phyloP scores from a whole-genome alignment of 2,888 invertebrate species.

The Andrena fulva region DNA sequence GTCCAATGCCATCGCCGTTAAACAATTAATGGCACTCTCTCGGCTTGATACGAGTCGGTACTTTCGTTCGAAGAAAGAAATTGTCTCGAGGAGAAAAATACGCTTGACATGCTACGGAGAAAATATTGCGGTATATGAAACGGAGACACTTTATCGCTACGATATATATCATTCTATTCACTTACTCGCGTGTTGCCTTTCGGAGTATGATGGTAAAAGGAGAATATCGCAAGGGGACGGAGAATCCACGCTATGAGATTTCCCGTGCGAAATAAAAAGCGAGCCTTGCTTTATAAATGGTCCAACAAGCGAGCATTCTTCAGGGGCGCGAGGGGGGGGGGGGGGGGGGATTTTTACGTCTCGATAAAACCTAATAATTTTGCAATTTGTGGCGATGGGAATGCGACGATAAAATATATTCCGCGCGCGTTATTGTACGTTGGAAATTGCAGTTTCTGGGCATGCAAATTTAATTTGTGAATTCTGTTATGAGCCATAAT shows the following conservation, averaged over 20 bases:
- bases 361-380: background rate
- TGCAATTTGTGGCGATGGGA: background rate
- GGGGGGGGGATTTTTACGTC: background rate
- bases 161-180: constrained; percentile 58
- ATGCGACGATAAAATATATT: background rate
- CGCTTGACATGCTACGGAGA: constrained; percentile 33
- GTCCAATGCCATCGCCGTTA: background rate
- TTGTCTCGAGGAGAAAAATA: constrained; percentile 41
- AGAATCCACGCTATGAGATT: constrained; percentile 45
- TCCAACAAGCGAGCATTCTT: constrained; percentile 6
- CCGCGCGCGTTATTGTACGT: background rate
- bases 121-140: constrained; percentile 57
- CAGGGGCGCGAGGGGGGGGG: background rate
- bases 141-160: constrained; percentile 57
- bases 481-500: background rate
- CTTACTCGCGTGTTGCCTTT: constrained; percentile 52
- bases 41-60: background rate
- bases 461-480: constrained; percentile 20
- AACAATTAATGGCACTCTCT: constrained; percentile 36
- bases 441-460: constrained; percentile 2
- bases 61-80: constrained; percentile 34
- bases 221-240: constrained; percentile 25
- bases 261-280: constrained; percentile 44
- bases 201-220: constrained; percentile 30
- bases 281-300: constrained; percentile 32